A percentile compares a stretch with the other conserved stretches of the same genome.
These are phyloP conservation scores for Chaetogeoica ovagalla DNA, from an alignment of 2,888 invertebrate species.

Conservation along the genomic window DNA sequence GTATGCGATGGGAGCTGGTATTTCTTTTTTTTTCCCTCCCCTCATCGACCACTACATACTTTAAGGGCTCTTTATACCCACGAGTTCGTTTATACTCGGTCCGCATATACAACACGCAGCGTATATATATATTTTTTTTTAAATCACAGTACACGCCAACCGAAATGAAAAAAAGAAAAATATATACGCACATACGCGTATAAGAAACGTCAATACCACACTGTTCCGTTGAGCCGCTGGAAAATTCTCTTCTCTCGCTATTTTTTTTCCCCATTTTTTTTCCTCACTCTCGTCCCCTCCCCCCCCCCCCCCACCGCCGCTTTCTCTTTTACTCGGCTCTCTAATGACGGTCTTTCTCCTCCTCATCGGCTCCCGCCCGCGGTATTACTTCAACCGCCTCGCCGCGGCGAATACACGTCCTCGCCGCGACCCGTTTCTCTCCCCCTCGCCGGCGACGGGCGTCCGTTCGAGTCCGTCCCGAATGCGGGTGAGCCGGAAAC, in stretches of 20 bases:
- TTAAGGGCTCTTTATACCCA: conserved; percentile 30
- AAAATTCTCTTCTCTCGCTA: conserved; percentile 17
- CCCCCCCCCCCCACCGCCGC: background rate
- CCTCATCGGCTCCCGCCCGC: background rate
- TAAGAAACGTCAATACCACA: conserved; percentile 41
- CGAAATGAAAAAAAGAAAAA: conserved; percentile 25
- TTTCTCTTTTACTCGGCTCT: conserved; percentile 41
- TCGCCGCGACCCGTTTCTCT: conserved; percentile 12
- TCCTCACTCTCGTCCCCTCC: background rate
- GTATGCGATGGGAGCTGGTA: background rate
- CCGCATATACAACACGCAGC: conserved; percentile 3
- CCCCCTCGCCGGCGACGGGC: background rate
- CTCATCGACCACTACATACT: background rate
- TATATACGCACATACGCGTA: background rate
- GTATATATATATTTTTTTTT: background rate
- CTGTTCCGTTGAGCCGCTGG: conserved; percentile 29
- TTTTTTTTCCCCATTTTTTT: background rate
- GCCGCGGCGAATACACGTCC: background rate
- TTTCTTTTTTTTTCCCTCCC: background rate
- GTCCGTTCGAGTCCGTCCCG: conserved; percentile 50
- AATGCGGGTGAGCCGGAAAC: conserved; percentile 52
- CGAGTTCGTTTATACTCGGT: conserved; percentile 27
- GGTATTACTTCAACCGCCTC: conserved; percentile 12
- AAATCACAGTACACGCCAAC: conserved; percentile 23
- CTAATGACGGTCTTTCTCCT: conserved; percentile 22